phyloP scores from a whole-genome alignment of 1,140 invertebrate species.

The Planococcus citri region DNA sequence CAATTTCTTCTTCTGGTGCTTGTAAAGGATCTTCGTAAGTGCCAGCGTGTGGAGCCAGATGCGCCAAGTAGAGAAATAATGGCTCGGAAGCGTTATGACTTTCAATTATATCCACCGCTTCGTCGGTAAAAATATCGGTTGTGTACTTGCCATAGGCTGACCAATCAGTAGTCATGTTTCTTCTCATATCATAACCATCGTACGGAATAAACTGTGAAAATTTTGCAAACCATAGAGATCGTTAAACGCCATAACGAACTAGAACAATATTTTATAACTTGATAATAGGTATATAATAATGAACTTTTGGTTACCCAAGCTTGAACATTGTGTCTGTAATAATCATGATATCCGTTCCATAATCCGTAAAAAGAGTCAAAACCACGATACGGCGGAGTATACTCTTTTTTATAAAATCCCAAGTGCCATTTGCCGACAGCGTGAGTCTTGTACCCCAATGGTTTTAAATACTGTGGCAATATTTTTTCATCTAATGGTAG shows the following conservation, averaged over 20 bases:
- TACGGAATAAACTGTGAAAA: constrained; percentile 22
- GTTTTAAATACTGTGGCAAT: constrained; percentile 66
- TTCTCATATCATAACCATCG: constrained; percentile 38
- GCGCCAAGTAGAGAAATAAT: constrained; percentile 65
- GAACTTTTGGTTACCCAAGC: constrained; percentile 40
- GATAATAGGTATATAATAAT: no score
- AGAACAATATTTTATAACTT: no score
- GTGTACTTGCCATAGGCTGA: constrained; percentile 37
- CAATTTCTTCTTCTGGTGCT: constrained; percentile 58
- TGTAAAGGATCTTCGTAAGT: constrained; percentile 42
- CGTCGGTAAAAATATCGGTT: constrained; percentile 44
- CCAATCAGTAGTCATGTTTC: constrained; percentile 30
- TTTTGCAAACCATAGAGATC: constrained; percentile 32
- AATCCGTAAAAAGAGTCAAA: constrained; percentile 70
- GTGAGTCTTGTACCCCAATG: constrained; percentile 67
- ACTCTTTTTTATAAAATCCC: constrained; percentile 58
- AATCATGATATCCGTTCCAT: constrained; percentile 79
- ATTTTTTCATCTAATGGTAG: constrained; percentile 63
- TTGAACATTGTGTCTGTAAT: constrained; percentile 65
- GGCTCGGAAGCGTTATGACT: constrained; percentile 41
- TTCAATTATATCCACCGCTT: constrained; percentile 40
- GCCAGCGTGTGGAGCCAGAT: constrained; percentile 66
- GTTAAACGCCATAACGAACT: background rate
- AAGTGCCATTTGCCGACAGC: constrained; percentile 90
- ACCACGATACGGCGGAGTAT: constrained; percentile 59